Percentiles rank a stretch among this genome's conserved stretches.
Conservation (phyloP, 2,113 vertebrate genomes). For the Elanus axillaris region DNA sequence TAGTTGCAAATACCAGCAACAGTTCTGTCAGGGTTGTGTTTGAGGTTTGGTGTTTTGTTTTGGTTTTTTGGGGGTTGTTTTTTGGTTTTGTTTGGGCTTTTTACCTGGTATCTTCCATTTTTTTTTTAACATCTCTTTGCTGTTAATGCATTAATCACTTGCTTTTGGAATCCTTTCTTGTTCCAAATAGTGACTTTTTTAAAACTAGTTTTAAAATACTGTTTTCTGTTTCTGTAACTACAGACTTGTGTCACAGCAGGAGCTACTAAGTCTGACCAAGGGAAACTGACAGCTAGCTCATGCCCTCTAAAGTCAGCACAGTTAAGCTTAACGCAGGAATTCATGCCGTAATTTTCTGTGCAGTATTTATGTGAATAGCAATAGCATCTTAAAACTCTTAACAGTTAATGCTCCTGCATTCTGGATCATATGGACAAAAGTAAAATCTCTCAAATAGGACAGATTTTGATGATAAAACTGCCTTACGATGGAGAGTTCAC, state of each 20-base stretch:
- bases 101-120: neutral
- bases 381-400: neutral
- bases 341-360: neutral
- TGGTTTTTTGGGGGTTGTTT: too few species aligned
- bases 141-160: neutral
- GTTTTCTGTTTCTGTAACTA: neutral
- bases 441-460: neutral
- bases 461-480: neutral
- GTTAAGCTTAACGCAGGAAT: neutral
- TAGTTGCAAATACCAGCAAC: neutral
- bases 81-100: neutral
- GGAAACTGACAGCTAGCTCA: neutral
- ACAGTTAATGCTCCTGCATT: neutral
- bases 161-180: neutral
- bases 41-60: too few species aligned
- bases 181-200: neutral
- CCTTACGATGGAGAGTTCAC: neutral
- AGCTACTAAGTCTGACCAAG: neutral
- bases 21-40: neutral
- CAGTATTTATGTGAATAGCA: neutral
- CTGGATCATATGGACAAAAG: neutral
- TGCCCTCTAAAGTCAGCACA: neutral
- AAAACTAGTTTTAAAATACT: neutral
- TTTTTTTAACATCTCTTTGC: neutral
- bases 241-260: neutral